Percentiles rank a stretch among this genome's conserved stretches.
Evolutionary conservation across 2,888 invertebrate genomes (phyloP).

Genomic region (Acleris cristana): DNA sequence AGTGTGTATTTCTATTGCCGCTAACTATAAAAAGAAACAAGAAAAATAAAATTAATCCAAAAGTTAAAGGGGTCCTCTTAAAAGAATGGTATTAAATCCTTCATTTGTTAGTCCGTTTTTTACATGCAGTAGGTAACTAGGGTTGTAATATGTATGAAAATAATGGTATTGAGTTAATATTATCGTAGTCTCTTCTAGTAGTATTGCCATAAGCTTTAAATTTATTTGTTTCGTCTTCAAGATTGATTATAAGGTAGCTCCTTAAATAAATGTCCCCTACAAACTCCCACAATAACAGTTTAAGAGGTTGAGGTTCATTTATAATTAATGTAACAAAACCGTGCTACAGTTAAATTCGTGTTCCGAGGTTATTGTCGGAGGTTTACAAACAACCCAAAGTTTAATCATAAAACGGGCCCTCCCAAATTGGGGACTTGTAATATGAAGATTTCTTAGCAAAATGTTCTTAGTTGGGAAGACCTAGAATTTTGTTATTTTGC

Average conservation of each 20-base stretch:
- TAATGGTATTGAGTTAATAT: too few species aligned
- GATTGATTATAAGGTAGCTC: background rate
- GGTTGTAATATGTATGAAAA: too few species aligned
- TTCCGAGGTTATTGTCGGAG: slow-evolving; percentile 58
- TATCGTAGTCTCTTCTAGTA: too few species aligned
- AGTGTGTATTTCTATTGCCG: too few species aligned
- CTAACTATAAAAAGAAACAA: too few species aligned
- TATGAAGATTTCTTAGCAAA: slow-evolving; percentile 28
- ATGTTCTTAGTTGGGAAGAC: slow-evolving; percentile 10
- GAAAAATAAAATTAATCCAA: too few species aligned
- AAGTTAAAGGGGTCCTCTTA: too few species aligned
- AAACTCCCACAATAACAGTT: slow-evolving; percentile 19
- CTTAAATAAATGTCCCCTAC: background rate
- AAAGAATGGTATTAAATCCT: too few species aligned
- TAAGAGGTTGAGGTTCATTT: slow-evolving; percentile 52
- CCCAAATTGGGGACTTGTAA: slow-evolving; percentile 39
- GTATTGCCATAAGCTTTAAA: too few species aligned
- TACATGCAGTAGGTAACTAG: too few species aligned
- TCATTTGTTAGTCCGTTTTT: too few species aligned
- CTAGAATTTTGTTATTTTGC: slow-evolving; percentile 16
- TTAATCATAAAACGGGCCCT: slow-evolving; percentile 61
- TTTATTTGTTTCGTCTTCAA: too few species aligned
- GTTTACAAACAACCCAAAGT: slow-evolving; percentile 62
- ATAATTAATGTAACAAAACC: slow-evolving; percentile 59
- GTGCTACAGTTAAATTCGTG: slow-evolving; percentile 53